Evolutionary conservation across 2,113 vertebrate genomes (phyloP), one percentile per base, ranked within the genome.

Genomic region (Coreoperca whiteheadi): DNA sequence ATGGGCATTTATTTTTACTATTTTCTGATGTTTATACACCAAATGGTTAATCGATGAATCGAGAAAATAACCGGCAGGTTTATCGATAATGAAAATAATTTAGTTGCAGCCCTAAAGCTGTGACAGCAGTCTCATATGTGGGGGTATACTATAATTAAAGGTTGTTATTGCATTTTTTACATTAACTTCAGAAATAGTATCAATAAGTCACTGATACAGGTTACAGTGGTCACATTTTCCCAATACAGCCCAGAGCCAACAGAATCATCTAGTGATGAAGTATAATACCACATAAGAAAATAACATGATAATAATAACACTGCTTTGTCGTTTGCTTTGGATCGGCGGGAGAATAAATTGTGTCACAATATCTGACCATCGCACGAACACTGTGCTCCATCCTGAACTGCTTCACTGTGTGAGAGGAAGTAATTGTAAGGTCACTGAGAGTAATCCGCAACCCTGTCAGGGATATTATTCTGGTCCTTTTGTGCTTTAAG

Each of bases 401-500:
- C 21, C 48, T 56, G 25, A n/a, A 68, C 21, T 0, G 2, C 43
- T 14, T 37, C 20, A 30, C 39, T 25, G 10, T 43, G 9, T n/a
- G 37, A 77, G 51, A 76, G 64, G 41, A 25, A 14, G 6, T 21
- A 57, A 48, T 12, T 30, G 10, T 60, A 11, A 8, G 18, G 25
- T 53, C 48, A 54, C 20, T 6, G 5, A 34, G 11, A 67, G 39
- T 37, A 53, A 34, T 56, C 25, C 53, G 10, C 30, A 32, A 60
- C 21, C 10, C 2, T 2, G 10, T 67, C 18, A 41, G 7, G 34
- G 28, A 37, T 43, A 0, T 30, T 70, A 37, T 68, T 21, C 41
- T 8, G 2, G 1, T 14, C 21, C 1, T 2, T 57, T 71, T 20
- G 12, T 41, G 41, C 57, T 51, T 0, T 0, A 18, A 32, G 18